phyloP scores from a whole-genome alignment of 2,888 invertebrate species.

The Volucella inanis region DNA sequence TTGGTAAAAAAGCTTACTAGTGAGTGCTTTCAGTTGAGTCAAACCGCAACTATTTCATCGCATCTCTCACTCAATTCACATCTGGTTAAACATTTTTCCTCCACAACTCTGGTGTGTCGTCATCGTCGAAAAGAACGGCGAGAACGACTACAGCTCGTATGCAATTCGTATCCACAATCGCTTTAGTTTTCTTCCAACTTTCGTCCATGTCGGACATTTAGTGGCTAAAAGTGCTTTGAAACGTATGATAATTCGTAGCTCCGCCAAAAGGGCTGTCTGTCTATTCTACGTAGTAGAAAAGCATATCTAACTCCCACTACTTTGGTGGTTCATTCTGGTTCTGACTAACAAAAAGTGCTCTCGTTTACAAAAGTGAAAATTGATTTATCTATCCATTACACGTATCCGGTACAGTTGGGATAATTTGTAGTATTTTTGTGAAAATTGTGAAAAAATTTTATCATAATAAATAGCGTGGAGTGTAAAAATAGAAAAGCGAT shows the following conservation, averaged over 20 bases:
- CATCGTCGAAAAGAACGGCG: slow-evolving; percentile 15
- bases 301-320: slow-evolving; percentile 3
- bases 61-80: background rate
- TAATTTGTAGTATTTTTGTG: background rate
- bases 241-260: slow-evolving; percentile 1
- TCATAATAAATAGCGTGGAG: slow-evolving; percentile 6
- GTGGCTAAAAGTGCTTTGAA: background rate
- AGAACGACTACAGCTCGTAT: slow-evolving; percentile 7
- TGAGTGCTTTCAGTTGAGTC: background rate
- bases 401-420: background rate
- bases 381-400: slow-evolving; percentile 11
- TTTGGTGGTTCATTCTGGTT: background rate
- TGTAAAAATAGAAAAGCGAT: slow-evolving; percentile 65
- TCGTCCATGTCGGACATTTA: slow-evolving; percentile 12
- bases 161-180: slow-evolving; percentile 6
- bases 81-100: background rate
- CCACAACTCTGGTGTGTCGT: background rate
- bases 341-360: slow-evolving; percentile 8
- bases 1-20: background rate
- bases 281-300: slow-evolving; percentile 19
- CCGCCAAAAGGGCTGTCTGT: slow-evolving; percentile 33
- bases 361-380: slow-evolving; percentile 10
- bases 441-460: slow-evolving; percentile 33
- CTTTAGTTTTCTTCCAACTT: slow-evolving; percentile 50
- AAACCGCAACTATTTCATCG: background rate